Evolutionary conservation across 2,113 vertebrate species (phyloP).

Genomic region (Physeter macrocephalus): DNA sequence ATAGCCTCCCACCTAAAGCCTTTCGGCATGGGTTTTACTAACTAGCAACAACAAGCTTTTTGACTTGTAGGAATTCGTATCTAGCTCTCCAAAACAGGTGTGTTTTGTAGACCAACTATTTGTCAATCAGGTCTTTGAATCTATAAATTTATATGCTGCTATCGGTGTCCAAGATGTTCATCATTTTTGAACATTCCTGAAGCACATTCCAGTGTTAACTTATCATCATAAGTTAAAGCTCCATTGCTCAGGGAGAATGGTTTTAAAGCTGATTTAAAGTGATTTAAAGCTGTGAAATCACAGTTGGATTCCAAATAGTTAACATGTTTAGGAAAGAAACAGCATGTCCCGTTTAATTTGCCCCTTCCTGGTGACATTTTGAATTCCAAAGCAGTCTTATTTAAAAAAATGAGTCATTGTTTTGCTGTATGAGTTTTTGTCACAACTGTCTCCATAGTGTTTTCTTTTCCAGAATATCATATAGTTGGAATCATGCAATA

Average conservation of each 20-base stretch:
- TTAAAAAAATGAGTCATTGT: not conserved
- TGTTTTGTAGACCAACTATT: not conserved
- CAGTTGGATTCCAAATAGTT: not conserved
- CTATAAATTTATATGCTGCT: not conserved
- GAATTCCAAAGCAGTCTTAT: not conserved
- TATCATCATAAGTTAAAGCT: not conserved
- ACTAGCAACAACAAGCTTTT: not conserved
- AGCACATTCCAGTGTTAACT: not conserved
- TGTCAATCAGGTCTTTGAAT: not conserved
- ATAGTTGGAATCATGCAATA: not conserved
- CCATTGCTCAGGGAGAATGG: not conserved
- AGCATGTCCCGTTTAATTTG: not conserved
- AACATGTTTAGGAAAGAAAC: not conserved
- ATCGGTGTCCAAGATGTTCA: not conserved
- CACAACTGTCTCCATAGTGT: not conserved
- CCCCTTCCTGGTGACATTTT: not conserved
- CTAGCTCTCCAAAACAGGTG: not conserved
- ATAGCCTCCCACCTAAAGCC: not conserved
- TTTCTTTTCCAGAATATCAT: not conserved
- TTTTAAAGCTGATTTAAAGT: no score
- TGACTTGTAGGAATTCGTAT: not conserved
- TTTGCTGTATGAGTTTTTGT: not conserved
- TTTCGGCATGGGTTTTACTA: not conserved
- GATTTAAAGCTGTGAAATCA: constrained; percentile 5
- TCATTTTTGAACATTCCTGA: not conserved